These are phyloP conservation scores for Caenorhabditis zanzibari DNA, from an alignment of 2,888 invertebrate genomes.

Conservation along the genomic window DNA sequence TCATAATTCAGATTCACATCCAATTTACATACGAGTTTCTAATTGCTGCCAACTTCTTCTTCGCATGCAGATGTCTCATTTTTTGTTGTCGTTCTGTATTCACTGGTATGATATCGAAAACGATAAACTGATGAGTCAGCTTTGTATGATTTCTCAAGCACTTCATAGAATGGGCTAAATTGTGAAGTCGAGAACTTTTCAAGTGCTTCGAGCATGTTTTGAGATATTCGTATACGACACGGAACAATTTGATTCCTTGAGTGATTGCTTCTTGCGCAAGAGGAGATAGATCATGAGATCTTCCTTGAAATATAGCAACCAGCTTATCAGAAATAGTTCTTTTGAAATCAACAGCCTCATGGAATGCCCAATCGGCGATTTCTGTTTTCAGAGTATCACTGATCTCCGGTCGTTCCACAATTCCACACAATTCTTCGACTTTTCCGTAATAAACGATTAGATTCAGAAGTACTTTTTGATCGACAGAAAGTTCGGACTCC, in stretches of 20 bases:
- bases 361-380: constrained; percentile 55
- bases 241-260: constrained; percentile 50
- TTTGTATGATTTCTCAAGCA: constrained; percentile 48
- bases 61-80: constrained; percentile 45
- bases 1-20: not conserved
- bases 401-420: constrained; percentile 5
- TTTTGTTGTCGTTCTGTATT: constrained; percentile 14
- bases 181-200: constrained; percentile 14
- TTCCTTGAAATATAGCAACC: constrained; percentile 47
- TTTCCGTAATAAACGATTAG: constrained; percentile 57
- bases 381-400: constrained; percentile 26
- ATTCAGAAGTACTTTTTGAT: constrained; percentile 47
- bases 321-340: constrained; percentile 49
- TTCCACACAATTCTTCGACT: constrained; percentile 33
- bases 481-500: constrained; percentile 14
- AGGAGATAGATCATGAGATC: constrained; percentile 36
- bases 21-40: constrained; percentile 13
- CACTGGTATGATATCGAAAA: constrained; percentile 39
- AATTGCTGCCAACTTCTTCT: constrained; percentile 4
- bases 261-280: constrained; percentile 30
- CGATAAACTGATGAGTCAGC: constrained; percentile 44
- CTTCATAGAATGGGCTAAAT: constrained; percentile 32
- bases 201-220: constrained; percentile 25
- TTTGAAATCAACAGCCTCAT: constrained; percentile 53
- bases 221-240: constrained; percentile 41